A percentile compares a stretch with the other conserved stretches of the same genome.
phyloP scores from a whole-genome alignment of 2,113 vertebrate species.

The Poicephalus meyeri region DNA sequence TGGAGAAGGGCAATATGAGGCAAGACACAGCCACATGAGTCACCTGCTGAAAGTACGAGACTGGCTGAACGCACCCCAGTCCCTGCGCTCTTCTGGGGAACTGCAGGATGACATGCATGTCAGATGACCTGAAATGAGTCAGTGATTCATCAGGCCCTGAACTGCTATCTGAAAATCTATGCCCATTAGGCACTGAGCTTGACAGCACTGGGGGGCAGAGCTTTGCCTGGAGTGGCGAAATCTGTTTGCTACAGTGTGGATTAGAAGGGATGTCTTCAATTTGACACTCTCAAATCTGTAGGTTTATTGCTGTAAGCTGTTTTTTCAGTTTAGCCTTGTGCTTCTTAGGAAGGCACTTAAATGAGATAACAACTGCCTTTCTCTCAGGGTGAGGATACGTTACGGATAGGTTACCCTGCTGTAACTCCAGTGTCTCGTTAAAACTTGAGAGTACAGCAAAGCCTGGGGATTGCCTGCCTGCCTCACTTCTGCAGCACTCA shows the following conservation, averaged over 20 bases:
- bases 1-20: not conserved
- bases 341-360: not conserved
- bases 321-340: not conserved
- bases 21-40: not conserved
- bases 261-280: not conserved
- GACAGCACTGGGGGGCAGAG: not conserved
- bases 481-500: not conserved
- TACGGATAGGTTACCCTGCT: not conserved
- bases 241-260: not conserved
- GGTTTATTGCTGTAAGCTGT: not conserved
- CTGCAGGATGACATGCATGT: not conserved
- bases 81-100: not conserved
- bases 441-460: not conserved
- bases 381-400: not conserved
- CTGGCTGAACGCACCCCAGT: not conserved
- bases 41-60: not conserved
- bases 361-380: not conserved
- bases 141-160: not conserved
- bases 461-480: not conserved
- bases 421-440: not conserved
- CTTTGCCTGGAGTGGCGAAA: not conserved
- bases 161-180: not conserved
- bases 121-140: not conserved
- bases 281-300: not conserved
- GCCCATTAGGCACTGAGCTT: not conserved